Conservation (phyloP, 2,113 vertebrate genomes). For the Festucalex cinctus region DNA sequence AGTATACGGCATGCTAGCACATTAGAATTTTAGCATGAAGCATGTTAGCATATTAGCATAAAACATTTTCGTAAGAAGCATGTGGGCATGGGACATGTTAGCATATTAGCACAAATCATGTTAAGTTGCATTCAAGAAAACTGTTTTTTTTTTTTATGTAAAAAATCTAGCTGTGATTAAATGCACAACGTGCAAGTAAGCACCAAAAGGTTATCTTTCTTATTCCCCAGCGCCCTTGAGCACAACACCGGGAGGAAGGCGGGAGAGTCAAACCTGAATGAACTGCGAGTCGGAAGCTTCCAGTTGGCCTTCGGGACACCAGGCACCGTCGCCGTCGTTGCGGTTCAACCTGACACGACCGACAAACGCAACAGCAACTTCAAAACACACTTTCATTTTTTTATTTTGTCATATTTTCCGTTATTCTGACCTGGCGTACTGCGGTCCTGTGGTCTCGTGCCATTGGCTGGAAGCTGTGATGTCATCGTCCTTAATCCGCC, state of each 20-base stretch:
- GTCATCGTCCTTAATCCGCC: slow-evolving; percentile 80
- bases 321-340: slow-evolving; percentile 87
- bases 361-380: not conserved
- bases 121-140: too few species aligned
- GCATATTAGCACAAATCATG: too few species aligned
- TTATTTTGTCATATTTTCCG: not conserved
- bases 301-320: slow-evolving; percentile 82
- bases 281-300: slow-evolving; percentile 82
- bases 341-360: slow-evolving; percentile 72
- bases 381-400: too few species aligned
- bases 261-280: slow-evolving; percentile 72
- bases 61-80: too few species aligned
- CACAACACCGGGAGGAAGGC: not conserved
- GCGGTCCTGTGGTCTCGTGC: slow-evolving; percentile 84
- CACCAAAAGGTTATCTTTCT: not conserved
- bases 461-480: slow-evolving; percentile 88
- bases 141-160: too few species aligned
- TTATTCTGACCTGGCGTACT: slow-evolving; percentile 76
- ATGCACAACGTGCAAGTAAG: too few species aligned
- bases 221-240: not conserved
- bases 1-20: too few species aligned
- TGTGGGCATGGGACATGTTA: too few species aligned
- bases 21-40: too few species aligned
- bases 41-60: too few species aligned
- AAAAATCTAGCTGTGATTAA: too few species aligned